phyloP scores from a whole-genome alignment of 2,888 invertebrate species.

The Gastracanthus pulcherrimus region DNA sequence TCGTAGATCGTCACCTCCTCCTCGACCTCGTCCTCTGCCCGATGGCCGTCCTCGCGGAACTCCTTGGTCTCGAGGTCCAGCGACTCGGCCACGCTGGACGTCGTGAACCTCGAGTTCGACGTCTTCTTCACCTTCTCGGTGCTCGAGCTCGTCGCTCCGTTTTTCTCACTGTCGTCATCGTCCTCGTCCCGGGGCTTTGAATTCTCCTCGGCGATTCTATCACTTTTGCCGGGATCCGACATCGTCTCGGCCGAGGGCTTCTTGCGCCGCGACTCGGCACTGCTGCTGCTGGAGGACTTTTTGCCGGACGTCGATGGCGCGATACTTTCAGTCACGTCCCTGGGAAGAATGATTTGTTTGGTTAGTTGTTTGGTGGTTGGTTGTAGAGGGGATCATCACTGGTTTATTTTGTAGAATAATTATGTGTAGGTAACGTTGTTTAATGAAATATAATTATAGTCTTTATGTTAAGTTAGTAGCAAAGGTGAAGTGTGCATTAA shows the following conservation, averaged over 20 bases:
- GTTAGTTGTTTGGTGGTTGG: neutral
- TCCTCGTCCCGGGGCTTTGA: neutral
- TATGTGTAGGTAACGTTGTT: no score
- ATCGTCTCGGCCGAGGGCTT: slow-evolving; percentile 57
- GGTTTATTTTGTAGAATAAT: no score
- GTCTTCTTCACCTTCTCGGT: no score
- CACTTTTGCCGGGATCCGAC: slow-evolving; percentile 48
- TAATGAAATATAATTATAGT: no score
- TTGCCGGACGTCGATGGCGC: slow-evolving; percentile 41
- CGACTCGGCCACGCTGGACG: slow-evolving; percentile 71
- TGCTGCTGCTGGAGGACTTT: slow-evolving; percentile 40
- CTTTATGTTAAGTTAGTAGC: no score
- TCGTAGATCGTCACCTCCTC: slow-evolving; percentile 70
- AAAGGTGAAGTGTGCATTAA: no score
- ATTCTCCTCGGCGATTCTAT: slow-evolving; percentile 25
- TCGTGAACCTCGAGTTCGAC: slow-evolving; percentile 73
- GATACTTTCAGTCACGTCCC: slow-evolving; percentile 26
- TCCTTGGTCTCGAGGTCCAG: slow-evolving; percentile 64
- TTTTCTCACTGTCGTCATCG: neutral
- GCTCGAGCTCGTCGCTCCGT: no score
- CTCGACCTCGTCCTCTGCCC: slow-evolving; percentile 54
- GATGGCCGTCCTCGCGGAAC: slow-evolving; percentile 59
- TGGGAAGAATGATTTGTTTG: neutral
- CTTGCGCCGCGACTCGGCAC: slow-evolving; percentile 43
- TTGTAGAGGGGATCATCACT: neutral